Percentiles rank a stretch among this genome's conserved stretches.
Conservation (phyloP, 2,888 invertebrate genomes). For the Diaperis boleti region DNA sequence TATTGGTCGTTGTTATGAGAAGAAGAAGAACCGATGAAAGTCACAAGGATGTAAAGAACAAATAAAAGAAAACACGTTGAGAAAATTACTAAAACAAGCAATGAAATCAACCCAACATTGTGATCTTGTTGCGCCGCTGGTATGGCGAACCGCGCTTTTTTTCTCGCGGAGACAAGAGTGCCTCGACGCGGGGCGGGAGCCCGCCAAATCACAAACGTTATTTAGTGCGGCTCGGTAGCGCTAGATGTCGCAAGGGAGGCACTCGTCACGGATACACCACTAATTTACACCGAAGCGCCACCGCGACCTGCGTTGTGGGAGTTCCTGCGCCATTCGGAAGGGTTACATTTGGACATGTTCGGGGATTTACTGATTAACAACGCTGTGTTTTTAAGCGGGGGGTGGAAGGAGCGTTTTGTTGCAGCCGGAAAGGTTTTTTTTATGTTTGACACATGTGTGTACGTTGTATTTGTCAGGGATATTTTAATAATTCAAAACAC, state of each 20-base stretch:
- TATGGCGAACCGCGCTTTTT: neutral
- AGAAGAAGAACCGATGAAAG: too few species aligned
- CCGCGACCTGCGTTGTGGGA: constrained; percentile 56
- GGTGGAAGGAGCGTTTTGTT: constrained; percentile 18
- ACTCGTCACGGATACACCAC: constrained; percentile 59
- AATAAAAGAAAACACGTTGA: too few species aligned
- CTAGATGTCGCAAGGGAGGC: constrained; percentile 59
- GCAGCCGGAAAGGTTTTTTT: too few species aligned
- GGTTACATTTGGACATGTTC: constrained; percentile 48
- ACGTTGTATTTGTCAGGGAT: too few species aligned
- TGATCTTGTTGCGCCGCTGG: too few species aligned
- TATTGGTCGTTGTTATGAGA: too few species aligned
- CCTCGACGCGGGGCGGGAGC: constrained; percentile 3
- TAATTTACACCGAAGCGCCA: constrained; percentile 58
- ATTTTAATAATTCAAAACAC: too few species aligned
- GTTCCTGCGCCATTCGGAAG: constrained; percentile 48
- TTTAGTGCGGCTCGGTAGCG: constrained; percentile 57
- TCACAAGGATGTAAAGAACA: too few species aligned
- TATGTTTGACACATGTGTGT: too few species aligned
- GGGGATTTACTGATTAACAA: constrained; percentile 51
- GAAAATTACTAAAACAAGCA: too few species aligned
- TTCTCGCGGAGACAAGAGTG: constrained; percentile 12
- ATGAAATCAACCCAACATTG: too few species aligned
- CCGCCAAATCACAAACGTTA: constrained; percentile 55
- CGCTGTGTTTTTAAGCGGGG: constrained; percentile 40